Evolutionary conservation across 1,140 invertebrate genomes (phyloP).

Genomic region (Drosophila tsacasi): DNA sequence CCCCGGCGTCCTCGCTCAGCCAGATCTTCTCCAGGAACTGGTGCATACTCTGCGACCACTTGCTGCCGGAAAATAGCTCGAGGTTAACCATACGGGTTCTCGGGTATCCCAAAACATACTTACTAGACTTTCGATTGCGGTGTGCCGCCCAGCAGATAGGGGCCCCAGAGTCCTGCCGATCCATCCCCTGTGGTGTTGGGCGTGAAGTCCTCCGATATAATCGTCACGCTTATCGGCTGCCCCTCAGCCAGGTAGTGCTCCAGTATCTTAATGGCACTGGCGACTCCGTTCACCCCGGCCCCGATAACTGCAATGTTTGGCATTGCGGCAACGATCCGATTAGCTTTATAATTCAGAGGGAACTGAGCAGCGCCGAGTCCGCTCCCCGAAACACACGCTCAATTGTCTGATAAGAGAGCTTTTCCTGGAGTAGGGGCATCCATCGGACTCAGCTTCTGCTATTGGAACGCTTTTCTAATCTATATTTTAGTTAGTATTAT

Average conservation of each 20-base stretch:
- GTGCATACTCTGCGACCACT: slow-evolving; percentile 89
- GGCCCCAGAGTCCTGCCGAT: slow-evolving; percentile 91
- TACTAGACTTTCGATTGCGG: slow-evolving; percentile 87
- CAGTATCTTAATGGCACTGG: slow-evolving; percentile 82
- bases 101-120: slow-evolving; percentile 39
- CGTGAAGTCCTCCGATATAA: slow-evolving; percentile 89
- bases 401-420: slow-evolving; percentile 21
- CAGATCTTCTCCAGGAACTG: slow-evolving; percentile 88
- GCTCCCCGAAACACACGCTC: not conserved
- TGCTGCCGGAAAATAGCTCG: slow-evolving; percentile 76
- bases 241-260: slow-evolving; percentile 57
- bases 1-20: slow-evolving; percentile 87
- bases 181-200: slow-evolving; percentile 92
- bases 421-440: not conserved
- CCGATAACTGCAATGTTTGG: slow-evolving; percentile 76
- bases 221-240: slow-evolving; percentile 86
- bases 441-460: not conserved
- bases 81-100: not conserved
- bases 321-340: slow-evolving; percentile 51
- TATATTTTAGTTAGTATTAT: not conserved
- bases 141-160: slow-evolving; percentile 89
- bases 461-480: not conserved
- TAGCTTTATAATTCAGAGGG: slow-evolving; percentile 3
- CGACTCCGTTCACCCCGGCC: slow-evolving; percentile 82
- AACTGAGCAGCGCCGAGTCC: slow-evolving; percentile 9